Base-by-base conservation (phyloP, 2,888 invertebrate genomes). In the Lomographa bimaculata region DNA sequence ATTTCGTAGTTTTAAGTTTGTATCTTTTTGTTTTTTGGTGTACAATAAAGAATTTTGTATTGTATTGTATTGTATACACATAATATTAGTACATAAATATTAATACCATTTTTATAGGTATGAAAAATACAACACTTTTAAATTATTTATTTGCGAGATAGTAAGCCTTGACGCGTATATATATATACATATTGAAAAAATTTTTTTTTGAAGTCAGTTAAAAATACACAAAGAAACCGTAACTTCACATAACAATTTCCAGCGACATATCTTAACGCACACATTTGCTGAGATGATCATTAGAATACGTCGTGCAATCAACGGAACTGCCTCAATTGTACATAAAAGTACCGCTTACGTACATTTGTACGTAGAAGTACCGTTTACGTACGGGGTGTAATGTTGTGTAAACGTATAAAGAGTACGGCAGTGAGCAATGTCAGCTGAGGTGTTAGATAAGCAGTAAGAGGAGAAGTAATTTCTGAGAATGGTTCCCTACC, bases 321-420 rank as follows among this genome's bases (percentile, higher is more conserved):
- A 54, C 49, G 47, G 50, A 69, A 68, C 56, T 57, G 62, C 53
- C 54, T 53, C 58, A 49, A 64, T 62, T 59, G 58, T 50, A 49
- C 57, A 46, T 55, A 59, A 61, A 59, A 60, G 57, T 60, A 46
- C 55, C 54, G 55, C 63, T 67, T 67, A 55, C 60, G 57, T 57
- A 67, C 50, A n/a, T n/a, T 62, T 59, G 58, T 50, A 49, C 57
- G 47, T 55, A 59, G 60, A 59, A 60, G 57, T 60, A 46, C 55
- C 54, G 55, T 64, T 67, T 67, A 55, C 60, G 57, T 57, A 67
- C 50, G 48, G 58, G 53, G 53, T 39, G 50, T 64, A 67, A 68
- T 67, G 64, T 64, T 60, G 47, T 67, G 66, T 63, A 66, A 61
- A 61, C 59, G 48, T 60, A 58, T 66, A 66, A 64, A 66, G 44